Evolutionary conservation across 1,140 invertebrate genomes (phyloP), one percentile per base, ranked within the genome.

Genomic region (Onthophagus taurus): DNA sequence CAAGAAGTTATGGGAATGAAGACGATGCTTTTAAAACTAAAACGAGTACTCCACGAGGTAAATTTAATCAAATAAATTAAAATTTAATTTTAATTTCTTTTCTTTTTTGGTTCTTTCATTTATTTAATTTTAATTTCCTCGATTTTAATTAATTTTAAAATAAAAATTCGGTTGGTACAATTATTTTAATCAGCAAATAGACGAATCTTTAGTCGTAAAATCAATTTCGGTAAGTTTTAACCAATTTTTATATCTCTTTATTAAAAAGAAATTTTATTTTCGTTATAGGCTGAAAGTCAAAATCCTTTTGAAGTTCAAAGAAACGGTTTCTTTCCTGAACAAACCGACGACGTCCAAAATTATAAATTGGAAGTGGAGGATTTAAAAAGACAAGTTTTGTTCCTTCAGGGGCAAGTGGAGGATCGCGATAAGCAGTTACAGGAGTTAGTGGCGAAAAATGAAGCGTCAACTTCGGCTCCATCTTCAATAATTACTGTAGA

Each of bases 301-400:
- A 86, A 85, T 78, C 83, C 85, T 73, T 87, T 87, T 72, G 81
- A 84, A 59, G 76, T 69, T 69, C 67, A 72, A 62, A 74, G 81
- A 72, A 85, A 85, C 77, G 80, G 81, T 71, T 77, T 80, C 67
- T 77, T 78, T 65, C 75, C 76, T 53, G 76, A 72, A 61, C 21
- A 41, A 11, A 21, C 61, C 60, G 43, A 66, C 61, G 56, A 71
- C 67, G 64, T 71, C 69, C 58, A 67, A n/a, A 53, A 68, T 55
- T 66, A 68, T 53, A 61, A 72, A 56, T 64, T 78, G 64, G 81
- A 84, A 65, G 61, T 83, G 61, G 71, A 76, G n/a, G 84, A 88
- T 68, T 70, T 88, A 58, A 71, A 80, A 42, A 75, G 84, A 53
- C 83, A 87, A 67, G 79, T 85, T 49, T 66, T 83, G 59, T 83